Evolutionary conservation across 1,140 invertebrate species (phyloP), one percentile per base, ranked within the genome.

Genomic region (Drosophila orena): DNA sequence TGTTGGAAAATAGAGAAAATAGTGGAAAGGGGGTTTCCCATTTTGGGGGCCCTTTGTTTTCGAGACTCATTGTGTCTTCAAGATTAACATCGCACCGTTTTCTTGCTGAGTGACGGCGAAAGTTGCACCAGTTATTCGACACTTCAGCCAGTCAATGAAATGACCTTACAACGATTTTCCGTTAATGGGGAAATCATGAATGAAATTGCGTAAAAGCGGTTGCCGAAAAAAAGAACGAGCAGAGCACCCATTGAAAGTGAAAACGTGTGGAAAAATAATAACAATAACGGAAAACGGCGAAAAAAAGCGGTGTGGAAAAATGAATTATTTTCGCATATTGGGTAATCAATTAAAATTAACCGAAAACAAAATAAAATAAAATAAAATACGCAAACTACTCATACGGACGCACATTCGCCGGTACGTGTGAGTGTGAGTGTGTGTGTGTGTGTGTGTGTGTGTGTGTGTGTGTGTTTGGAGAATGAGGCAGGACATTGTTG

Each of bases 321-420:
- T 55, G 44, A 69, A 89, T 83, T 84, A 80, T 80, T 79, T 79
- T 77, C 64, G 72, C 77, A 84, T 73, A 89, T 89, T 80, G 84
- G 81, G 84, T 77, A 80, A 89, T 89, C 85, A 89, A 85, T 90
- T 90, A 90, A 89, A 86, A 89, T 89, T 90, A 89, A 85, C 83
- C 84, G 60, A 88, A 88, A 85, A 79, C 49, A 37, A 69, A 89
- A 79, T 60, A 60, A 88, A 88, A 78, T 49, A 47, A 79, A 79
- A 78, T 49, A 46, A 80, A 79, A 79, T 70, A 35, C 64, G 59
- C 60, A 66, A 81, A 81, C 66, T 64, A 81, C 38, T 50, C 55
- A 49, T 22, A 50, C n/a, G 55, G 10, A 44, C 17, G 34, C 12
- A 47, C 27, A 8, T 10, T 30, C 30, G 30, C 30, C 30, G 2